A percentile compares a stretch with the other conserved stretches of the same genome.
Conservation (phyloP, 2,797 vertebrate genomes). For the Labroides dimidiatus region DNA sequence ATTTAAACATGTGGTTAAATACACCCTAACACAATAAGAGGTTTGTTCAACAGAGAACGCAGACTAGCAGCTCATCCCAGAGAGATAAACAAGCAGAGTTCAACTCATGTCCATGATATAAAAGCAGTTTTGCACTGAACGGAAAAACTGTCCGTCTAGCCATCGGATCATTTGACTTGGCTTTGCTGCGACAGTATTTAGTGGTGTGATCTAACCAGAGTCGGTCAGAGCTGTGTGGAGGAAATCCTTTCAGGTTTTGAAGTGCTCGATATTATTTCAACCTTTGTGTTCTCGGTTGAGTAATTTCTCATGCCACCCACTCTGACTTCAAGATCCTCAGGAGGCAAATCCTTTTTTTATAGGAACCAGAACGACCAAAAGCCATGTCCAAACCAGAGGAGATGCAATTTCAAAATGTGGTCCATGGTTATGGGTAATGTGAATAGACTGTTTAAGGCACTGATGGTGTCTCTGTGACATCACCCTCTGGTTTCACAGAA, state of each 20-base stretch:
- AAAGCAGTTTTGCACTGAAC: constrained; percentile 51
- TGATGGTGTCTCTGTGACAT: too few species aligned
- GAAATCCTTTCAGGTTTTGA: constrained; percentile 43
- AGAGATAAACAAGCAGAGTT: constrained; percentile 22
- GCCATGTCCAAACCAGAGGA: constrained; percentile 44
- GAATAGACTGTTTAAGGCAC: neutral
- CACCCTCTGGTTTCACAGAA: too few species aligned
- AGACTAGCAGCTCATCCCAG: constrained; percentile 5
- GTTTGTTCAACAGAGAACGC: constrained; percentile 3
- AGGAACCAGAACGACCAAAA: constrained; percentile 56
- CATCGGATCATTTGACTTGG: constrained; percentile 49
- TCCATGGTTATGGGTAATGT: constrained; percentile 35
- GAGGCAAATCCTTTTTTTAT: constrained; percentile 66
- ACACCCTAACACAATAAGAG: constrained; percentile 4
- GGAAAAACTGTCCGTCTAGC: constrained; percentile 47
- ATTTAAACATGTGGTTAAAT: constrained; percentile 37
- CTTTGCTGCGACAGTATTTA: constrained; percentile 31
- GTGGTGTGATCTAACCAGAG: constrained; percentile 35
- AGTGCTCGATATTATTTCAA: constrained; percentile 40
- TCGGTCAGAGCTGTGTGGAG: constrained; percentile 20
- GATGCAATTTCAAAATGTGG: constrained; percentile 48
- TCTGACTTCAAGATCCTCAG: constrained; percentile 32
- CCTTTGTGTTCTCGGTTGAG: constrained; percentile 24
- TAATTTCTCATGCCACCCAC: constrained; percentile 41
- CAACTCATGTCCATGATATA: constrained; percentile 27